phyloP scores from a whole-genome alignment of 2,888 invertebrate genomes.

The Liopterus haemorrhoidalis region DNA sequence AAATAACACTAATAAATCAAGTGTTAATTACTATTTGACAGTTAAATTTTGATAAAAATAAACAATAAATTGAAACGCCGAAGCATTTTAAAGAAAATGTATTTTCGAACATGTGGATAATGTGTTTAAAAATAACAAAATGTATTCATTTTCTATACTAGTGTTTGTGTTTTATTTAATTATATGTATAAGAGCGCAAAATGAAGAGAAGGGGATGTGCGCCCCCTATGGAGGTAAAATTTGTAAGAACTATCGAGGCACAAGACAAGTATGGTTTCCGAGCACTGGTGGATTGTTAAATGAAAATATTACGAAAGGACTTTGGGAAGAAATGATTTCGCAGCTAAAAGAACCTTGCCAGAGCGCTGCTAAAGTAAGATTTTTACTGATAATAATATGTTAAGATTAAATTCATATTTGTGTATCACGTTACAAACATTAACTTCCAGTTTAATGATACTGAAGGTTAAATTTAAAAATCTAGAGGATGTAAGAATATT shows the following conservation, averaged over 20 bases:
- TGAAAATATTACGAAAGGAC: conserved; percentile 73
- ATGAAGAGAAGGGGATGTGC: conserved; percentile 60
- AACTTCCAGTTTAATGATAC: conserved; percentile 7
- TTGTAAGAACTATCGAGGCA: conserved; percentile 48
- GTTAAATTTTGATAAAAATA: no score
- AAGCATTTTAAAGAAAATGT: no score
- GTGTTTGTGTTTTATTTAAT: no score
- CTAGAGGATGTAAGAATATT: no score
- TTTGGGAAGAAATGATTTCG: conserved; percentile 82
- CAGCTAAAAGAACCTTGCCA: conserved; percentile 77
- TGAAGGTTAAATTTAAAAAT: conserved; percentile 11
- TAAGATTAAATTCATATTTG: conserved; percentile 12
- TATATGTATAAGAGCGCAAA: no score
- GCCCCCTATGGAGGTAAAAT: conserved; percentile 77
- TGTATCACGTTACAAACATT: conserved; percentile 10
- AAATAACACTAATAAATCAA: no score
- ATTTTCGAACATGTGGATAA: no score
- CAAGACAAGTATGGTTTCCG: conserved; percentile 52
- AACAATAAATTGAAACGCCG: no score
- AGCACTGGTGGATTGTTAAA: conserved; percentile 70
- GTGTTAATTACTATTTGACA: no score
- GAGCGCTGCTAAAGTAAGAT: conserved; percentile 69
- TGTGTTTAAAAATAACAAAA: no score
- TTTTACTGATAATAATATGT: conserved; percentile 5
- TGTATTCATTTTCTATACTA: no score